A percentile compares a stretch with the other conserved stretches of the same genome.
Evolutionary conservation across 30 jellyfish, hydroid and myxozoan genomes (phyloP).

Genomic region (Mastigias papua): DNA sequence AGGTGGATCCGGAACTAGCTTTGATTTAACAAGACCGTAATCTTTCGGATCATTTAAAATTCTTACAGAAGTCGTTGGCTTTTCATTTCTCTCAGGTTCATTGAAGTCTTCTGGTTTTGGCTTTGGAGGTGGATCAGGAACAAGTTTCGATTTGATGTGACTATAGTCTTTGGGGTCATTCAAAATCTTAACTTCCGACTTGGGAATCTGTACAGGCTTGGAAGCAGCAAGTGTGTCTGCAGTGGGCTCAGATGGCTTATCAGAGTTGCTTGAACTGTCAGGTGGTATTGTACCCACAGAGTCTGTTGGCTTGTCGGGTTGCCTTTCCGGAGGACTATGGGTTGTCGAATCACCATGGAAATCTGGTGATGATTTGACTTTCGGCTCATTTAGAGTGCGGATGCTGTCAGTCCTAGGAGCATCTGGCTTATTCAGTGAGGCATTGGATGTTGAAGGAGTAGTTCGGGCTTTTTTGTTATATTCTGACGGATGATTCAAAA

Average conservation of each 20-base stretch:
- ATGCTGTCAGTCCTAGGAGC: background rate
- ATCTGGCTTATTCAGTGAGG: constrained; percentile 14
- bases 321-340: too few species aligned
- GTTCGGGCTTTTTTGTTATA: constrained; percentile 6
- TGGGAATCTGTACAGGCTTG: background rate
- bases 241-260: background rate
- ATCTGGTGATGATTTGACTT: background rate
- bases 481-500: constrained; percentile 39
- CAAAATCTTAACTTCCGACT: constrained; percentile 46
- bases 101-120: background rate
- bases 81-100: background rate
- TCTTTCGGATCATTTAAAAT: constrained; percentile 73
- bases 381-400: background rate
- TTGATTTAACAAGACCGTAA: constrained; percentile 68
- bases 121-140: constrained; percentile 41
- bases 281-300: too few species aligned
- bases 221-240: background rate
- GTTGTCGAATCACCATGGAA: background rate
- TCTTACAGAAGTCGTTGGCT: constrained; percentile 40
- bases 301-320: constrained; percentile 7
- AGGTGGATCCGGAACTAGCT: constrained; percentile 47
- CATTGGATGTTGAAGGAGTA: background rate
- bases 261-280: too few species aligned
- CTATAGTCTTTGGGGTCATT: constrained; percentile 60
- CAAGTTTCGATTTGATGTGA: constrained; percentile 41